A percentile compares a stretch with the other conserved stretches of the same genome.
These are phyloP conservation scores for Eulimnadia texana DNA, from an alignment of 1,140 invertebrate species.

Conservation along the genomic window DNA sequence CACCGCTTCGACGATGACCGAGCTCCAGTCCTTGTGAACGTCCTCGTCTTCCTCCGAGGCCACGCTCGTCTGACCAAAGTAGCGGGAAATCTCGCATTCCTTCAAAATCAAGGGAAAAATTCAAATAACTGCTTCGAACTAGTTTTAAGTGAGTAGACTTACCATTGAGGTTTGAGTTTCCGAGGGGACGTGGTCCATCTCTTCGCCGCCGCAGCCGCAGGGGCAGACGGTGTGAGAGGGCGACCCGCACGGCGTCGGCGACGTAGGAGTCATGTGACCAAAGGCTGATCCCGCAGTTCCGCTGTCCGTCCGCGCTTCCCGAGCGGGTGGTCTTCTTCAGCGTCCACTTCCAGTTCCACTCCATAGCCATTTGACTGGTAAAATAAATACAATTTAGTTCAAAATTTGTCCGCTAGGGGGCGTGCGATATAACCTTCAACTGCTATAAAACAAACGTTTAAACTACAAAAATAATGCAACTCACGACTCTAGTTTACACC, in stretches of 20 bases:
- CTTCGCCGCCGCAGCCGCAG: constrained; percentile 20
- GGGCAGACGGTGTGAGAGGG: constrained; percentile 18
- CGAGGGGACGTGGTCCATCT: constrained; percentile 7
- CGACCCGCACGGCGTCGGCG: constrained; percentile 14
- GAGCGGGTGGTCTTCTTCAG: background rate
- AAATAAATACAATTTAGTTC: background rate
- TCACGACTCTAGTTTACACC: no score
- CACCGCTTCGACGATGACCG: constrained; percentile 20
- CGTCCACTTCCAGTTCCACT: background rate
- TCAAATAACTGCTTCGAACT: constrained; percentile 3
- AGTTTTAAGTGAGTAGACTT: constrained; percentile 5
- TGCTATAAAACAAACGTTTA: background rate
- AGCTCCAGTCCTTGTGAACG: constrained; percentile 32
- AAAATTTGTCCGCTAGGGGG: no score
- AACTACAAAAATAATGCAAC: background rate
- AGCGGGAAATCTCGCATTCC: constrained; percentile 17
- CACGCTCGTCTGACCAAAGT: background rate
- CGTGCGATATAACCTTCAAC: no score
- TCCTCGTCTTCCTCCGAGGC: constrained; percentile 7
- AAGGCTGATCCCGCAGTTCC: no score
- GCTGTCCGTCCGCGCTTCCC: background rate
- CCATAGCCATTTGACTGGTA: background rate
- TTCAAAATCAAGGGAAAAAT: constrained; percentile 10
- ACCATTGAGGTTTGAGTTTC: background rate
- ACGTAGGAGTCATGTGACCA: constrained; percentile 4